These are phyloP conservation scores for Pogonomyrmex californicus DNA, from an alignment of 1,140 invertebrate genomes.

Conservation along the genomic window DNA sequence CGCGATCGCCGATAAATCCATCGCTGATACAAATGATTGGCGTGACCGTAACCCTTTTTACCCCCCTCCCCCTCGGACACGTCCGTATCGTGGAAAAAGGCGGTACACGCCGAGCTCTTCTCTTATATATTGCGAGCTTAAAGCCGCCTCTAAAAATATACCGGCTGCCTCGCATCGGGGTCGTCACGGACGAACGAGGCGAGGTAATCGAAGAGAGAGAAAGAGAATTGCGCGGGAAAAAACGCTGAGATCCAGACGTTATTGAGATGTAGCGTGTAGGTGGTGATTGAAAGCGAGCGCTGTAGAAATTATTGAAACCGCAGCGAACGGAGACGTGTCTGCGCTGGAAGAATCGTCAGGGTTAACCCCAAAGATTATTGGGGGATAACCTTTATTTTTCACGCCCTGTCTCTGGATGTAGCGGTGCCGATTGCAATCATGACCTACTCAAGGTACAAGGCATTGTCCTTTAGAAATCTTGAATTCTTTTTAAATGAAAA, in stretches of 20 bases:
- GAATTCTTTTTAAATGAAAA: not conserved
- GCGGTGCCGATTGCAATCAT: not conserved
- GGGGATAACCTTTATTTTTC: not conserved
- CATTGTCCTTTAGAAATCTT: not conserved
- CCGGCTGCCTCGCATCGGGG: slow-evolving; percentile 60
- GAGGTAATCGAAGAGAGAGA: slow-evolving; percentile 56
- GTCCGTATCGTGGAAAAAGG: slow-evolving; percentile 24
- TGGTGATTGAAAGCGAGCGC: not conserved
- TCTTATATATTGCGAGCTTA: slow-evolving; percentile 42
- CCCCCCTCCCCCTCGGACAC: too few species aligned
- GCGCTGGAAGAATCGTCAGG: slow-evolving; percentile 26
- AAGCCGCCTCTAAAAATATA: slow-evolving; percentile 70
- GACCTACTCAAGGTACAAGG: not conserved
- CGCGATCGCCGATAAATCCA: slow-evolving; percentile 34
- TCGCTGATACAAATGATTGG: slow-evolving; percentile 44
- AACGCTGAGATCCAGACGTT: slow-evolving; percentile 44
- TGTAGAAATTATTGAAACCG: slow-evolving; percentile 42
- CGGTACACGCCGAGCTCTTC: slow-evolving; percentile 41
- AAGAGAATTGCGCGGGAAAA: slow-evolving; percentile 25
- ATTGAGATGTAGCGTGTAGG: not conserved
- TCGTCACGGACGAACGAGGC: slow-evolving; percentile 61
- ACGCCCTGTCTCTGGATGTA: not conserved
- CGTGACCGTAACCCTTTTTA: slow-evolving; percentile 56
- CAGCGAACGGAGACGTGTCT: not conserved
- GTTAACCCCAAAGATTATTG: slow-evolving; percentile 9